Evolutionary conservation across 2,888 invertebrate species (phyloP), one percentile per base, ranked within the genome.

Genomic region (Ceriagrion tenellum): DNA sequence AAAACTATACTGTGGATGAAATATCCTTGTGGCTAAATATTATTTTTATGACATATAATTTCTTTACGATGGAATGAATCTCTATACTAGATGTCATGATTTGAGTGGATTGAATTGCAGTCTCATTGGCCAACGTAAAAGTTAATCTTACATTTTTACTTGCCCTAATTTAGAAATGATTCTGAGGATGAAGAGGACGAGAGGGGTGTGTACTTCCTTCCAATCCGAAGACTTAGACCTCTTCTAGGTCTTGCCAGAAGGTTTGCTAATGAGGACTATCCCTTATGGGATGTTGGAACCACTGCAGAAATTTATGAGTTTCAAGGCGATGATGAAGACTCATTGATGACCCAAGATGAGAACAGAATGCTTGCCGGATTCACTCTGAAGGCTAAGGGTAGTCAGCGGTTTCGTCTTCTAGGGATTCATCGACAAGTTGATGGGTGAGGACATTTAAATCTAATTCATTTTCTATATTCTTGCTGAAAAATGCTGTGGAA

Each of bases 381-480:
- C n/a, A 97, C 98, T 55, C 97, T 98, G 30, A 98, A 98, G 97
- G 98, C 98, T 0, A 98, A 98, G 96, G 98, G 98, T 0, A 97
- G 98, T 95, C 98, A 99, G 96, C 97, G 99, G 95, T 98, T 99
- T 96, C 97, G 97, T 96, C 97, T 98, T 91, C 96, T 98, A 1
- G 97, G 97, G 88, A 97, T 97, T 13, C 96, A 96, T 95, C 96
- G 97, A 59, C 97, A 97, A 95, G 96, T 97, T 18, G 97, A 97
- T 95, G 97, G 97, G 97, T 97, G 96, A 96, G 96, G 96, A 26
- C 30, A 55, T 89, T 30, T 95, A 74, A 59, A n/a, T 63, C 95
- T 20, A 88, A 90, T 93, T 55, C 55, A 55, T 56, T 91, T 12
- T 91, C 55, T 2, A 26, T 35, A 56, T 18, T 8, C 12, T 26